Evolutionary conservation across 2,888 invertebrate species (phyloP), one percentile per base, ranked within the genome.

Genomic region (Drymonia ruficornis): DNA sequence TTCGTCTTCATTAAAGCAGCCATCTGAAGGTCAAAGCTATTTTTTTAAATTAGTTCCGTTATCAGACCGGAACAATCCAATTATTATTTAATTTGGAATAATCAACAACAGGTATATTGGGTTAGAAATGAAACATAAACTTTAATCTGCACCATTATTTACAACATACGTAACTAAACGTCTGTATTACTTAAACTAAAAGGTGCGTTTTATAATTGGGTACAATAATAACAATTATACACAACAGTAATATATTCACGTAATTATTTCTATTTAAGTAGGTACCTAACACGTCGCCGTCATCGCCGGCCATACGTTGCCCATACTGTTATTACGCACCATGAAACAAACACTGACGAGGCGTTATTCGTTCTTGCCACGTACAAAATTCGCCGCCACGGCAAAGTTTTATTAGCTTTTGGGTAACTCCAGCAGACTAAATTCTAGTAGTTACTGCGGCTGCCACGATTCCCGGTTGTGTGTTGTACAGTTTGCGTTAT

Each of bases 341-440:
- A 43, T 43, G 43, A 19, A 43, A 43, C 56, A 36, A 52, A 65
- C 53, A 65, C 52, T 64, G 63, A 58, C 52, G 16, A 28, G 4
- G 15, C 18, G 46, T 55, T 68, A 73, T 69, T 71, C 68, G 66
- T 71, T 67, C 56, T 63, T 61, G 61, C 59, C 55, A 59, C 53
- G 53, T 55, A 58, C 62, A 55, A 54, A 61, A 67, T 74, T 72
- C 55, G 56, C 54, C 49, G 57, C 53, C 63, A 60, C 48, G 76
- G 57, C 65, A 74, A 83, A 83, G 81, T 83, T 84, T 80, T 83
- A 83, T 83, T 81, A 81, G 74, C 67, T 78, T 82, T 71, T 61
- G n/a, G 55, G 56, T 55, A 74, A 77, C 74, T 76, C 55, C 36
- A 49, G 46, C 65, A 59, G 65, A 63, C 70, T 72, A 70, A 73